Evolutionary conservation across 2,113 vertebrate genomes (phyloP), one percentile per base, ranked within the genome.

Genomic region (Phaetusa simplex): DNA sequence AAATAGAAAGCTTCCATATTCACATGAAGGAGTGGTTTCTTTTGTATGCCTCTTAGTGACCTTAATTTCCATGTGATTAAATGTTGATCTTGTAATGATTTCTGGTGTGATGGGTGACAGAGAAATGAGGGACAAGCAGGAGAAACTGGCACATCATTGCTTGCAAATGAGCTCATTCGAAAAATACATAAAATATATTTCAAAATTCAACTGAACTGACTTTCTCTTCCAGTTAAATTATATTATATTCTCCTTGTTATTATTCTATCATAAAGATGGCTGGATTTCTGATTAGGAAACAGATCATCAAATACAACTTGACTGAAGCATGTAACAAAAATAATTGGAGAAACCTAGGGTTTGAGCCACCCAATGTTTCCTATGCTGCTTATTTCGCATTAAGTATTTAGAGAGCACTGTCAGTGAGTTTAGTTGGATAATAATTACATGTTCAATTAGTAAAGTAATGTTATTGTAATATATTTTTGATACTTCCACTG

Each of bases 181-280:
- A 96, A 95, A 95, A 82, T 42, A 40, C 8, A 43, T 84, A 42
- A 88, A 92, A 87, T 71, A 86, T 47, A 91, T 95, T 93, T 94
- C 19, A n/a, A 83, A 95, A 88, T 90, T 88, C 72, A 96, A 23
- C 71, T 91, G 69, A 94, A 95, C 49, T 40, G 14, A 95, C 65
- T 93, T 56, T 34, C 50, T 93, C 67, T 94, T 95, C 21, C 87
- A 94, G 91, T 97, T 97, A 95, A 97, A 94, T 97, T 47, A 47
- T 62, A 47, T 79, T 94, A 30, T 80, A 20, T 29, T 90, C 30
- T 78, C 11, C 45, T 80, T 81, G 61, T 87, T 70, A 40, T 76
- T 95, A 58, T 64, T 96, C 78, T 92, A 10, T 77, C 45, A 70
- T 86, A 65, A 92, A 91, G 47, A 36, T 86, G 21, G 30, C 53